Evolutionary conservation across 2,888 invertebrate species (phyloP).

Genomic region (Emmelina monodactyla): DNA sequence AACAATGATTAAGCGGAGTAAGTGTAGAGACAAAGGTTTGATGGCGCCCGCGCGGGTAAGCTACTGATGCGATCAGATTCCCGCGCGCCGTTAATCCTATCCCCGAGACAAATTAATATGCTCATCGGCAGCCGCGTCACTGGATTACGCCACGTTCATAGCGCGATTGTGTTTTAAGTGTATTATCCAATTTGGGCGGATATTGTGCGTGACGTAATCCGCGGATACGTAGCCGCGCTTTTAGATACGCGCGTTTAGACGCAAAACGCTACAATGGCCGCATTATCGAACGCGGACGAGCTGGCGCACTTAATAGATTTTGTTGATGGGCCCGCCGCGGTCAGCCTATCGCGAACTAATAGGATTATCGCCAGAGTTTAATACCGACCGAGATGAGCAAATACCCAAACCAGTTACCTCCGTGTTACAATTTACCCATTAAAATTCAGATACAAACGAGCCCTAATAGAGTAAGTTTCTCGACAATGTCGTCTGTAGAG

Average conservation of each 20-base stretch:
- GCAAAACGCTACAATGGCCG: constrained; percentile 39
- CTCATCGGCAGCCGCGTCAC: constrained; percentile 62
- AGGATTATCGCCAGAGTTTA: constrained; percentile 53
- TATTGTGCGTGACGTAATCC: constrained; percentile 66
- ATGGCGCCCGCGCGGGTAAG: constrained; percentile 30
- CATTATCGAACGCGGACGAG: constrained; percentile 49
- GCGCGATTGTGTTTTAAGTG: constrained; percentile 71
- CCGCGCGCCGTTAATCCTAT: constrained; percentile 46
- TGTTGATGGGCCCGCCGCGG: constrained; percentile 44
- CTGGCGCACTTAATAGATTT: constrained; percentile 62
- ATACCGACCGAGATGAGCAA: background rate
- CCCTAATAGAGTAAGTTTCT: too few relatives aligned
- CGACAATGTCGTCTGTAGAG: too few relatives aligned
- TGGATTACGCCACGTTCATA: constrained; percentile 61
- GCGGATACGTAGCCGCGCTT: constrained; percentile 35
- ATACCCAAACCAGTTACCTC: too few relatives aligned
- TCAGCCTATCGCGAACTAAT: constrained; percentile 52
- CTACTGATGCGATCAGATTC: constrained; percentile 35
- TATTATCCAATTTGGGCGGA: constrained; percentile 71
- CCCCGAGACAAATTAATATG: constrained; percentile 63
- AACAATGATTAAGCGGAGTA: background rate
- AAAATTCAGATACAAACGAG: background rate
- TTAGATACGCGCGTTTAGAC: constrained; percentile 41
- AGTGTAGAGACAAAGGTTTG: constrained; percentile 21
- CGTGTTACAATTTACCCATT: background rate